Evolutionary conservation across 2,113 vertebrate species (phyloP), one percentile per base, ranked within the genome.

Genomic region (Heterocephalus glaber): DNA sequence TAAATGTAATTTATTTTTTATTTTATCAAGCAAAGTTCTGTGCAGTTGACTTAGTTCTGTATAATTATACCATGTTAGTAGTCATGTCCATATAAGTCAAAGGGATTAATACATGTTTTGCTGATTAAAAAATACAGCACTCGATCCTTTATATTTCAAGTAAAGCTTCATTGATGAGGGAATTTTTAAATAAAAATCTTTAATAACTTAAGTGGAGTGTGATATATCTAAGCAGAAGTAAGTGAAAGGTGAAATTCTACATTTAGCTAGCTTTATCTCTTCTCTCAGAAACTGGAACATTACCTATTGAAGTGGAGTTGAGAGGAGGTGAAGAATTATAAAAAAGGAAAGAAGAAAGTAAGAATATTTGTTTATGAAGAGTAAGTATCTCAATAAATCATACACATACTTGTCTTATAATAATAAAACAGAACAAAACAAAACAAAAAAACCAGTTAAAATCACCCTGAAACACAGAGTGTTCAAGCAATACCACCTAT

Each of bases 161-260:
- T 94, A 92, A 92, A 35, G 0, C 72, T 76, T 86, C 92, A 96
- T 96, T 22, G 65, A 94, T 96, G 97, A 58, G n/a, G 65, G 17
- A 47, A 16, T 56, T 93, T 90, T 97, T 89, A 66, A 95, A 85
- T 58, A 90, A 97, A 94, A 95, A 33, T 94, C 95, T 97, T 97
- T 84, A 95, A 68, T 87, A 97, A 95, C 92, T 93, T 97, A 93
- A 83, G 54, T 94, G 86, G 61, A 41, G 54, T 96, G 70, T 97
- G 96, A 94, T 72, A 83, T 85, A 82, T 96, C 93, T 96, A 24
- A 94, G 96, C n/a, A 88, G 58, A 98, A 93, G 88, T 95, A 97
- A 87, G 72, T 65, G 95, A 96, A 96, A 96, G 92, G 95, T 97
- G 79, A 97, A 93, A 97, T 96, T 97, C 98, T 97, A 95, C 66